Evolutionary conservation across 2,888 invertebrate species (phyloP).

Genomic region (Hyposoter didymator): DNA sequence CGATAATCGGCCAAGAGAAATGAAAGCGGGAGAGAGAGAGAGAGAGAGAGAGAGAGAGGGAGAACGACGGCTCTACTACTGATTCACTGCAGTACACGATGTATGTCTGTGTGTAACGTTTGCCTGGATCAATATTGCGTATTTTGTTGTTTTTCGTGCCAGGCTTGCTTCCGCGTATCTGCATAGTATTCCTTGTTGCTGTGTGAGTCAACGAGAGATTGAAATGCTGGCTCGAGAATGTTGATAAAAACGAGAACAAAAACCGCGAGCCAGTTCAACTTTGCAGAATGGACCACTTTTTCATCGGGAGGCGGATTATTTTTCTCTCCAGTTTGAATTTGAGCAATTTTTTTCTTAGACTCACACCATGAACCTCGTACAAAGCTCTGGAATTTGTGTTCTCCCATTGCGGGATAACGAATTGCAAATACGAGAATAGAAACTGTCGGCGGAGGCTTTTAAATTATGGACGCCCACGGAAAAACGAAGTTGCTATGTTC

Average conservation of each 20-base stretch:
- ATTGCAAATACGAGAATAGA: neutral
- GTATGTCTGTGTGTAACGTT: conserved; percentile 61
- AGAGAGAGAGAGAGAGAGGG: conserved; percentile 40
- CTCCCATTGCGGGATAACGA: neutral
- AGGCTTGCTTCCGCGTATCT: conserved; percentile 42
- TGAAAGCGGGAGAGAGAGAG: conserved; percentile 49
- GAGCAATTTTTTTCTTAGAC: neutral
- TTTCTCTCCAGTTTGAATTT: conserved; percentile 2
- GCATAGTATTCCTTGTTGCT: conserved; percentile 41
- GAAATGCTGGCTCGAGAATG: conserved; percentile 35
- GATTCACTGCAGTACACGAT: conserved; percentile 55
- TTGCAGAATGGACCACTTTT: neutral
- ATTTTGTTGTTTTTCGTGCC: conserved; percentile 64
- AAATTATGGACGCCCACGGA: conserved; percentile 1
- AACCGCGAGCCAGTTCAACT: conserved; percentile 4
- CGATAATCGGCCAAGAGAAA: conserved; percentile 57
- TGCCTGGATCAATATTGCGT: conserved; percentile 64
- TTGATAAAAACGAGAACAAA: conserved; percentile 26
- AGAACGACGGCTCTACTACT: conserved; percentile 43
- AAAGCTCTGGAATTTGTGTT: neutral
- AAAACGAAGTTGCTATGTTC: neutral
- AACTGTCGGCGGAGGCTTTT: neutral
- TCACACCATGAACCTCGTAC: neutral
- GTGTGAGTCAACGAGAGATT: conserved; percentile 33
- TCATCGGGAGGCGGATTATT: neutral